Evolutionary conservation across 2,113 vertebrate species (phyloP), one percentile per base, ranked within the genome.

Genomic region (Oxyura jamaicensis): DNA sequence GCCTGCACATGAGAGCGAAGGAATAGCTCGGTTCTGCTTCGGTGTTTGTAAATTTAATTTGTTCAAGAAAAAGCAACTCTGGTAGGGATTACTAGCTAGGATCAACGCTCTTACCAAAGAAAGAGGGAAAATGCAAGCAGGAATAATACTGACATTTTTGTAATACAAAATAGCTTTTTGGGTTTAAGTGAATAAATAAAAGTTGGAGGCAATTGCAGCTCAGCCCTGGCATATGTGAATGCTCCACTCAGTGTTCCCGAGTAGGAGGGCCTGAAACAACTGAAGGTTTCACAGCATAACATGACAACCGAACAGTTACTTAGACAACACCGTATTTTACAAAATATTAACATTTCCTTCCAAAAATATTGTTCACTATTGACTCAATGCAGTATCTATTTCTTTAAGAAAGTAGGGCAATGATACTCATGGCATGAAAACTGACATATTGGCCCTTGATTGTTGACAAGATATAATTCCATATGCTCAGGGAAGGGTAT

Each of bases 21-120:
- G 55, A 95, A 95, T 75, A 85, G 83, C 92, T 96, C 63, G 88
- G 90, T 96, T 97, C 95, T 95, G 91, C 94, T 95, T 90, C 72
- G 48, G 79, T 76, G 95, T 92, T 88, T 88, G 86, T 74, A 93
- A 80, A 87, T 96, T 95, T 92, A 96, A 91, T 97, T 97, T 97
- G 87, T 92, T 97, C 88, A 93, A 91, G 77, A 92, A 95, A 96
- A 96, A 95, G 93, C 91, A 96, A 82, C 93, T 97, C 93, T 93
- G 91, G 90, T 95, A 96, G 79, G 82, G 73, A 88, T 91, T 97
- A 88, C 81, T 90, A 95, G 78, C 65, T 93, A 74, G 71, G 90
- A 97, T 93, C 88, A 95, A 83, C 93, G 75, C 35, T 90, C 88
- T 79, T 66, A 78, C 84, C 96, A 91, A n/a, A 69, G 82, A 68